Evolutionary conservation across 1,140 invertebrate genomes (phyloP).

Genomic region (Lordiphosa clarofinis): DNA sequence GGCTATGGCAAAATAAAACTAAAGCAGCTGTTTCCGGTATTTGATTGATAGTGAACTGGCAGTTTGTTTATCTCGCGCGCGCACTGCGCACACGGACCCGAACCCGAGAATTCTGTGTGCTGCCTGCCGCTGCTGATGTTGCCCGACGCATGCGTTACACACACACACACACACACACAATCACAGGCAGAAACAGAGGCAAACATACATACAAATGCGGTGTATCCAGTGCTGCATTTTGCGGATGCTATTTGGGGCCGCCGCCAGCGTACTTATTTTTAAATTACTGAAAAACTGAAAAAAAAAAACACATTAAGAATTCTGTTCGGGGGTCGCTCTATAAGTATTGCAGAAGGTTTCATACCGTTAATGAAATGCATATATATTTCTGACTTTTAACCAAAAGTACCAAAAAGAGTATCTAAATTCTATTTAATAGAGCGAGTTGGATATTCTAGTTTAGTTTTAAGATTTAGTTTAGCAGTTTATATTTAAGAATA

Average conservation of each 20-base stretch:
- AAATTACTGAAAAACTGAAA: conserved; percentile 56
- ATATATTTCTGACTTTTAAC: too few relatives aligned
- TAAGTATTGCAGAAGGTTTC: too few relatives aligned
- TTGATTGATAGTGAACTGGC: conserved; percentile 80
- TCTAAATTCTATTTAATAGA: too few relatives aligned
- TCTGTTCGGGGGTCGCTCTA: conserved; percentile 6
- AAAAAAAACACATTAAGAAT: conserved; percentile 17
- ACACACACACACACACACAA: conserved; percentile 3
- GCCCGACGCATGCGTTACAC: conserved; percentile 13
- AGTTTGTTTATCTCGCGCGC: conserved; percentile 79
- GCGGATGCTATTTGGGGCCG: conserved; percentile 76
- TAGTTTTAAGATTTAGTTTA: too few relatives aligned
- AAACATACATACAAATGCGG: conserved; percentile 2
- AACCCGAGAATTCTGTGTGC: conserved; percentile 31
- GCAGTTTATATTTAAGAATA: too few relatives aligned
- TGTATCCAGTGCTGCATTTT: conserved; percentile 60
- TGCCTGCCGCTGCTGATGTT: not conserved
- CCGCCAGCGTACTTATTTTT: conserved; percentile 75
- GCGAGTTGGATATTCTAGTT: too few relatives aligned
- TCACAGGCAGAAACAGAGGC: not conserved
- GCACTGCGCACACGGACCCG: conserved; percentile 40
- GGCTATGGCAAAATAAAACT: conserved; percentile 78
- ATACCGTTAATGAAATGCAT: too few relatives aligned
- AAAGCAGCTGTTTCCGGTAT: conserved; percentile 80
- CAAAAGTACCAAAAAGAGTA: too few relatives aligned